These are phyloP conservation scores for Galagoides demidoff DNA, from an alignment of 2,797 vertebrate species.

Conservation along the genomic window DNA sequence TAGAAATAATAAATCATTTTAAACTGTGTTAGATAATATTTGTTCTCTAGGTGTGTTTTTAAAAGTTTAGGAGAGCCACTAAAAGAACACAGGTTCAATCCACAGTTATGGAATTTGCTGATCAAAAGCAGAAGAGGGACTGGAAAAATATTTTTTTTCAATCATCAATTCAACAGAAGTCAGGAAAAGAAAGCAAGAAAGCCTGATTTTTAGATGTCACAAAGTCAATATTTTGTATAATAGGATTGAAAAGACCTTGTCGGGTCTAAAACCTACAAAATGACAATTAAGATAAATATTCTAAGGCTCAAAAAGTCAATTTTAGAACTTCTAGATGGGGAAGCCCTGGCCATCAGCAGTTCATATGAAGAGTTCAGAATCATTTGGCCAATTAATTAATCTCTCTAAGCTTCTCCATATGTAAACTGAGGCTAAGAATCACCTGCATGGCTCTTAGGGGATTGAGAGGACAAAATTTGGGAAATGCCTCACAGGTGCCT, in stretches of 20 bases:
- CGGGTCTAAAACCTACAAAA: background rate
- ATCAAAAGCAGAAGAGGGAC: background rate
- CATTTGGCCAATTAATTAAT: background rate
- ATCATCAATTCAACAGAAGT: background rate
- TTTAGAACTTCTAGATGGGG: background rate
- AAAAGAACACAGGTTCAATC: background rate
- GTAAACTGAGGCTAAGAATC: background rate
- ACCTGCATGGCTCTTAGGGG: rapidly evolving
- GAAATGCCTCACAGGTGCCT: rapidly evolving
- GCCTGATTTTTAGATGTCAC: background rate
- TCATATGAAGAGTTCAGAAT: background rate
- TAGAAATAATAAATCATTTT: background rate
- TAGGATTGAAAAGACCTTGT: background rate
- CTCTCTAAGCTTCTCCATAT: background rate
- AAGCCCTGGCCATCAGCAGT: background rate
- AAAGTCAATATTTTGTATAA: background rate
- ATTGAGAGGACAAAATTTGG: background rate
- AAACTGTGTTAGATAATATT: background rate
- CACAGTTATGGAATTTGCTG: background rate
- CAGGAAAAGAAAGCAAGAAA: background rate
- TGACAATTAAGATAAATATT: background rate
- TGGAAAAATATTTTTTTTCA: background rate
- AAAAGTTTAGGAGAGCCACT: background rate
- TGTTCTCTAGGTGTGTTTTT: background rate
- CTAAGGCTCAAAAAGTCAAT: background rate